Evolutionary conservation across 1,140 invertebrate species (phyloP).

Genomic region (Bombus sylvicola): DNA sequence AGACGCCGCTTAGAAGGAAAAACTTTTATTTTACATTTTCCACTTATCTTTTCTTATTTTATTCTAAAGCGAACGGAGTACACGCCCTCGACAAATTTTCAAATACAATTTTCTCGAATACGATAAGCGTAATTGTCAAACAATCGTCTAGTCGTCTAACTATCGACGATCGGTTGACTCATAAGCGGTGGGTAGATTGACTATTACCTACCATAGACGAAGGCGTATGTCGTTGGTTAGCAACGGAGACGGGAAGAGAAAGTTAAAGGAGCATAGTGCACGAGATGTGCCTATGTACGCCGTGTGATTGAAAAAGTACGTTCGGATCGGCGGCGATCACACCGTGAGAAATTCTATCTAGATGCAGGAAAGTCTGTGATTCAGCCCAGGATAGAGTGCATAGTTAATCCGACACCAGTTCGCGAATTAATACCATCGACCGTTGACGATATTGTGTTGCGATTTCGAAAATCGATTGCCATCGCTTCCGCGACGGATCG

Average conservation of each 20-base stretch:
- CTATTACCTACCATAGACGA: slow-evolving; percentile 59
- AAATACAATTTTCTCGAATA: too few relatives aligned
- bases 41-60: too few relatives aligned
- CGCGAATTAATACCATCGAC: slow-evolving; percentile 6
- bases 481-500: slow-evolving; percentile 22
- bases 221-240: slow-evolving; percentile 65
- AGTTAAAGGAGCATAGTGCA: slow-evolving; percentile 65
- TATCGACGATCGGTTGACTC: slow-evolving; percentile 57
- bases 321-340: not conserved
- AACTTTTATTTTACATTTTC: too few relatives aligned
- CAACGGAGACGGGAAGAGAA: slow-evolving; percentile 77
- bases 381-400: not conserved
- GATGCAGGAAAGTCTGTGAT: not conserved
- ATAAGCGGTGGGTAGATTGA: slow-evolving; percentile 63
- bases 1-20: too few relatives aligned
- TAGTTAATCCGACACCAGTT: slow-evolving; percentile 2
- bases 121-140: too few relatives aligned
- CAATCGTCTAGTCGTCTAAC: too few relatives aligned
- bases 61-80: too few relatives aligned
- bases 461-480: slow-evolving; percentile 32
- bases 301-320: not conserved
- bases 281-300: not conserved
- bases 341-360: slow-evolving; percentile 6
- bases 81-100: too few relatives aligned
- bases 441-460: not conserved